A percentile compares a stretch with the other conserved stretches of the same genome.
Evolutionary conservation across 92 coral and sea anemone genomes (phyloP).

Genomic region (Scolanthus callimorphus): DNA sequence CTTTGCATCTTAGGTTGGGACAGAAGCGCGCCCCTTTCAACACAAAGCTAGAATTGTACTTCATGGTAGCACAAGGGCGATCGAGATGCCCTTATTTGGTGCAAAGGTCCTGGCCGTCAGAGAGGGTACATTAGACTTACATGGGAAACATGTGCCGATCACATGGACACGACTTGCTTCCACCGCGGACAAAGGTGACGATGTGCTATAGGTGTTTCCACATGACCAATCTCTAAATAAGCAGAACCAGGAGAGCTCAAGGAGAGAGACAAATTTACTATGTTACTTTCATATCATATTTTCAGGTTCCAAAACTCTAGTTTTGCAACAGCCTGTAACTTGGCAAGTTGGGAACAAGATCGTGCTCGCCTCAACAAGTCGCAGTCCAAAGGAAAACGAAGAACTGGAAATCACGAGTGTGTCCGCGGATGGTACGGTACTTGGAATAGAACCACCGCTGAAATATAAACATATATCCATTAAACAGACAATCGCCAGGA

Average conservation of each 20-base stretch:
- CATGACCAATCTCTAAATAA: too few relatives aligned
- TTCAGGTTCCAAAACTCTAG: slow-evolving; percentile 54
- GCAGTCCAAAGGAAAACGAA: slow-evolving; percentile 71
- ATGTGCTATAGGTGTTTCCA: too few relatives aligned
- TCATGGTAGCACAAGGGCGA: slow-evolving; percentile 60
- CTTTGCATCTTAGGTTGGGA: slow-evolving; percentile 64
- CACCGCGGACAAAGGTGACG: slow-evolving; percentile 56
- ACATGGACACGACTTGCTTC: slow-evolving; percentile 87
- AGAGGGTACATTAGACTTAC: slow-evolving; percentile 87
- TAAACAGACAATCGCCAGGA: slow-evolving; percentile 61
- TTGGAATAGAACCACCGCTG: slow-evolving; percentile 57
- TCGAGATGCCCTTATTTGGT: slow-evolving; percentile 81
- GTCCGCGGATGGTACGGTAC: slow-evolving; percentile 43
- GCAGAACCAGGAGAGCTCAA: too few relatives aligned
- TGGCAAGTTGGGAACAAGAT: slow-evolving; percentile 77
- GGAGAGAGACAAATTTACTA: too few relatives aligned
- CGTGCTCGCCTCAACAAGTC: slow-evolving; percentile 86
- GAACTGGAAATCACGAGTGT: slow-evolving; percentile 62
- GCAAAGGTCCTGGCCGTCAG: slow-evolving; percentile 86
- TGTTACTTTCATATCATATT: too few relatives aligned
- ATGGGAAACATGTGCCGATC: slow-evolving; percentile 73
- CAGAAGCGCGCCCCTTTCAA: slow-evolving; percentile 62
- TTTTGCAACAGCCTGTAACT: slow-evolving; percentile 62
- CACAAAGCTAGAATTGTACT: slow-evolving; percentile 84
- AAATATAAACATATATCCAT: slow-evolving; percentile 71